A percentile compares a stretch with the other conserved stretches of the same genome.
These are phyloP conservation scores for Pteria penguin DNA, from an alignment of 2,888 invertebrate species.

Conservation along the genomic window DNA sequence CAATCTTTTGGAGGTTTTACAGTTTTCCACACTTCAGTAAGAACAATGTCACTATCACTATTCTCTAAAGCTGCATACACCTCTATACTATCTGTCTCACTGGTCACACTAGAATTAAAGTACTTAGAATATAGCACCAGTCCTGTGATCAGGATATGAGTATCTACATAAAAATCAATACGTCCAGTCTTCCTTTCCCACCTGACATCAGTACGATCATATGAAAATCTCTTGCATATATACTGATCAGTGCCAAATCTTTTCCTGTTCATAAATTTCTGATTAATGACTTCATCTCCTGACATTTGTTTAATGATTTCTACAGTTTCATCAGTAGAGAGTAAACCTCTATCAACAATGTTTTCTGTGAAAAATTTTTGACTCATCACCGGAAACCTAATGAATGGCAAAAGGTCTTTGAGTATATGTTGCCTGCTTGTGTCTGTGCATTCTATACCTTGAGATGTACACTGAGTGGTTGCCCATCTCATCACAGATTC, in stretches of 20 bases:
- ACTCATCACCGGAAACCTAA: conserved; percentile 69
- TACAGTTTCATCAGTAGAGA: conserved; percentile 10
- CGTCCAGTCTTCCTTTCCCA: conserved; percentile 22
- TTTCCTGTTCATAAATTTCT: background rate
- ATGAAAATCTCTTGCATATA: conserved; percentile 18
- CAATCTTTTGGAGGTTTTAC: background rate
- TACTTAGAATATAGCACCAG: conserved; percentile 12
- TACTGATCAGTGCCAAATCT: conserved; percentile 12
- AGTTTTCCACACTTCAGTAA: conserved; percentile 22
- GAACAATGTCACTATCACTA: conserved; percentile 14
- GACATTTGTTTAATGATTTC: conserved; percentile 18
- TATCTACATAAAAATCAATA: conserved; percentile 23
- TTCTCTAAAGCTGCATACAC: conserved; percentile 23
- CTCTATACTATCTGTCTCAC: background rate
- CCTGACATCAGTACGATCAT: conserved; percentile 22
- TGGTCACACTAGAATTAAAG: background rate
- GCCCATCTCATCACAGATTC: conserved; percentile 65
- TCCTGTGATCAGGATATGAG: conserved; percentile 16
- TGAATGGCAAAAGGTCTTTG: conserved; percentile 59
- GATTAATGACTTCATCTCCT: background rate
- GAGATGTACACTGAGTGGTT: conserved; percentile 61
- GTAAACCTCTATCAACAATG: conserved; percentile 38
- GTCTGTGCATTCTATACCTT: conserved; percentile 56
- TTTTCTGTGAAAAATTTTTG: conserved; percentile 55
- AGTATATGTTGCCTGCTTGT: conserved; percentile 60